phyloP scores from a whole-genome alignment of 2,888 invertebrate species.

The Bombylius major region DNA sequence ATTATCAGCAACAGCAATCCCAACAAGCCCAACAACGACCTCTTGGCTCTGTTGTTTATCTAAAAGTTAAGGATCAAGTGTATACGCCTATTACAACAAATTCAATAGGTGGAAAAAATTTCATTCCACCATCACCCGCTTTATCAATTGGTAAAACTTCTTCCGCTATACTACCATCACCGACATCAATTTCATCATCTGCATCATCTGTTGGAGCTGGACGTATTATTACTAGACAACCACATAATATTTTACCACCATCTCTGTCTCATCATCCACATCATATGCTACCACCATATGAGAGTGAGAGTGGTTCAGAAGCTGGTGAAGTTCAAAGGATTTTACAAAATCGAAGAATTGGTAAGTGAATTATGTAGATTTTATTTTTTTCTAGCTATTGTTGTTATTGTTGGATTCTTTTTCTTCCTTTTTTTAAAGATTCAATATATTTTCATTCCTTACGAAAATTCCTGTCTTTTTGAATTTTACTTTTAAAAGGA shows the following conservation, averaged over 20 bases:
- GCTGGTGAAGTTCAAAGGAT: constrained; percentile 58
- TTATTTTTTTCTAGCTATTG: neutral
- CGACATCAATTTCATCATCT: neutral
- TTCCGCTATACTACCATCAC: neutral
- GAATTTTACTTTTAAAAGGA: too few relatives aligned
- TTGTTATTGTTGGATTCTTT: too few relatives aligned
- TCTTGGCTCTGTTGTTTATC: constrained; percentile 1
- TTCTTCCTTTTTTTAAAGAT: too few relatives aligned
- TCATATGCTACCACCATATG: constrained; percentile 29
- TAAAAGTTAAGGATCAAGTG: constrained; percentile 9
- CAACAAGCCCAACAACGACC: neutral
- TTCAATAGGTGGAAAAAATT: neutral
- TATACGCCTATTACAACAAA: constrained; percentile 6
- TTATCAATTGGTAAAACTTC: neutral
- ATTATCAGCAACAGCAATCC: neutral
- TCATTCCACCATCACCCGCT: neutral
- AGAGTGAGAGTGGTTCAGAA: constrained; percentile 60
- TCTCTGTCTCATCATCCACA: constrained; percentile 3
- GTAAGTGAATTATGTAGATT: neutral
- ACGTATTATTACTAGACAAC: constrained; percentile 6
- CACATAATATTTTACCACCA: constrained; percentile 10
- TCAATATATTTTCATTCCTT: too few relatives aligned
- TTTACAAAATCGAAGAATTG: constrained; percentile 24
- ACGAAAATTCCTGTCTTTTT: too few relatives aligned
- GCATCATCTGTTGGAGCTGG: constrained; percentile 1